phyloP scores from a whole-genome alignment of 37 sponge, comb jelly and placozoan genomes.

The Crambe crambe region DNA sequence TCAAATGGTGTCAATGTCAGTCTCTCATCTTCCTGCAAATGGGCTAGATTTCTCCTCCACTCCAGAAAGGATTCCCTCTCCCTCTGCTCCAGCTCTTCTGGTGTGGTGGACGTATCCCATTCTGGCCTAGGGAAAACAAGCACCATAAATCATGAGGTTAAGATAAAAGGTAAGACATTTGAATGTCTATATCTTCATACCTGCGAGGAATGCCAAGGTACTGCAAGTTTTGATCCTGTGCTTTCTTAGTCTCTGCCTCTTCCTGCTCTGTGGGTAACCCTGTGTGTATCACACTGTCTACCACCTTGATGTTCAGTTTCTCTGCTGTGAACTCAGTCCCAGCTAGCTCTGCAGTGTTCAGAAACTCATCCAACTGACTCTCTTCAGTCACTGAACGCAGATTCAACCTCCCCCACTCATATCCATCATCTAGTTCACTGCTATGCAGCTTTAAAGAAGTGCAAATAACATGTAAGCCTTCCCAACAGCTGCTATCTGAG shows the following conservation, averaged over 20 bases:
- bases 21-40: constrained; percentile 69
- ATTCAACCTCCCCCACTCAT: constrained; percentile 69
- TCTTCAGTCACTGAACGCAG: constrained; percentile 89
- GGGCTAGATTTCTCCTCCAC: constrained; percentile 64
- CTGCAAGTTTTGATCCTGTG: constrained; percentile 63
- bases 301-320: constrained; percentile 80
- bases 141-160: too few relatives aligned
- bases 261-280: constrained; percentile 68
- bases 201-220: constrained; percentile 83
- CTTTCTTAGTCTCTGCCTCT: constrained; percentile 40
- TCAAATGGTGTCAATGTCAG: constrained; percentile 70
- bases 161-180: too few relatives aligned
- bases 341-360: constrained; percentile 87
- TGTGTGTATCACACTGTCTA: constrained; percentile 25
- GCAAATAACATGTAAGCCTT: not conserved
- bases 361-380: constrained; percentile 82
- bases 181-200: constrained; percentile 23
- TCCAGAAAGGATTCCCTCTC: constrained; percentile 60
- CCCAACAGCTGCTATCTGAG: not conserved
- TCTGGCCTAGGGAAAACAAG: constrained; percentile 9
- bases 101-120: constrained; percentile 25
- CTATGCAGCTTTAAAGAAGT: constrained; percentile 63
- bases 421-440: constrained; percentile 78
- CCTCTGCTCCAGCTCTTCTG: constrained; percentile 34
- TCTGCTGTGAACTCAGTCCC: constrained; percentile 94